These are phyloP conservation scores for Lasiurus borealis DNA, from an alignment of 2,113 vertebrate species.

Conservation along the genomic window DNA sequence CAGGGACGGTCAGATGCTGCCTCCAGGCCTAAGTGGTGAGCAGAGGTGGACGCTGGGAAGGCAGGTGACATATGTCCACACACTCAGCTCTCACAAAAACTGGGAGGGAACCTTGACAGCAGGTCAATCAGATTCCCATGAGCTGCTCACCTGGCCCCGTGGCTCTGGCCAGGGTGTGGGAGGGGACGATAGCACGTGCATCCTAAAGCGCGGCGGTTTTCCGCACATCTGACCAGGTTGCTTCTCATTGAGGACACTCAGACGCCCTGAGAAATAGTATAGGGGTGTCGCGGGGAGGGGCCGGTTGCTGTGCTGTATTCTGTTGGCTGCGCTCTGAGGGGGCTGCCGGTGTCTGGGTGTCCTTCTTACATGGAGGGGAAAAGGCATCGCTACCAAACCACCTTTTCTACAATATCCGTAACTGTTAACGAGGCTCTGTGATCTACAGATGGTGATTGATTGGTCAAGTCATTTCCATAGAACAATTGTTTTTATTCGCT, in stretches of 20 bases:
- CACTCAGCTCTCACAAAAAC: rapidly evolving
- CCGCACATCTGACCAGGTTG: not conserved
- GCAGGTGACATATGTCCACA: not conserved
- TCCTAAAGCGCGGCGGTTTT: not conserved
- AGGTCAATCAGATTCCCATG: not conserved
- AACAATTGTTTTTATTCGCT: conserved; percentile 29
- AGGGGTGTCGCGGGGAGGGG: not conserved
- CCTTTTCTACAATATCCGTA: not conserved
- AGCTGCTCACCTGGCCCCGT: rapidly evolving
- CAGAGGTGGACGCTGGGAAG: not conserved
- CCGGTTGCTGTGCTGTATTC: not conserved
- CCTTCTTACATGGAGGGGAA: not conserved
- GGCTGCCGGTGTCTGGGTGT: not conserved
- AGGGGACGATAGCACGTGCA: not conserved
- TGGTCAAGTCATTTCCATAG: not conserved
- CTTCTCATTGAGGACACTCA: not conserved
- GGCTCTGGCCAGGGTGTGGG: not conserved
- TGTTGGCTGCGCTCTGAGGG: not conserved
- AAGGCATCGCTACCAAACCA: not conserved
- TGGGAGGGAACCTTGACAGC: not conserved
- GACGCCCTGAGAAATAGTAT: not conserved
- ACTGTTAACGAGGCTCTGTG: not conserved
- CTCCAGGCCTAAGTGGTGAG: rapidly evolving
- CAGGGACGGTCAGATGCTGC: not conserved
- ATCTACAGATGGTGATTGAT: not conserved